phyloP scores from a whole-genome alignment of 2,888 invertebrate species.

The Bedellia somnulentella region DNA sequence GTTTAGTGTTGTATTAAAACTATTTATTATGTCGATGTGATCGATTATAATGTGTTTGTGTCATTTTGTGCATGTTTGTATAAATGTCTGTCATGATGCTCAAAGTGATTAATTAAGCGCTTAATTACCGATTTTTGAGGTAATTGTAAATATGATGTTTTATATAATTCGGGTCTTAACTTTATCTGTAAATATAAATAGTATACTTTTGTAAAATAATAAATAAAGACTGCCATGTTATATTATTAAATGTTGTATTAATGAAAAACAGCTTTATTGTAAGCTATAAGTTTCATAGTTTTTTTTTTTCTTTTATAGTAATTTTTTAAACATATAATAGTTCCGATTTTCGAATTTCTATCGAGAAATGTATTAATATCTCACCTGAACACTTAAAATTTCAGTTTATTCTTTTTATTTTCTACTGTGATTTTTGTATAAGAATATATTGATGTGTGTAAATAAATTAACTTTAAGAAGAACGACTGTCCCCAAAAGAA shows the following conservation, averaged over 20 bases:
- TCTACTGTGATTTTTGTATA: conserved; percentile 30
- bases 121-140: conserved; percentile 59
- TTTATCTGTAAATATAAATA: conserved; percentile 45
- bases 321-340: no score
- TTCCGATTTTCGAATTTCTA: not conserved
- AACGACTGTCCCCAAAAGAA: conserved; percentile 21
- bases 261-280: conserved; percentile 51
- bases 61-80: conserved; percentile 48
- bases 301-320: no score
- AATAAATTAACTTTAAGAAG: conserved; percentile 16
- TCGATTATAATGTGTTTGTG: conserved; percentile 23
- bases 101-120: conserved; percentile 57
- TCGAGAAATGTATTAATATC: not conserved
- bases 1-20: not conserved
- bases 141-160: conserved; percentile 48
- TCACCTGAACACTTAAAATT: not conserved
- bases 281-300: conserved; percentile 47
- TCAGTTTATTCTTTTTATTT: not conserved
- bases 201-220: conserved; percentile 40
- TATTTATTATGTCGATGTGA: conserved; percentile 48
- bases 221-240: conserved; percentile 58
- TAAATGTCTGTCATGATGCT: conserved; percentile 31
- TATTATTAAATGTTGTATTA: conserved; percentile 34
- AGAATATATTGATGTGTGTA: conserved; percentile 18
- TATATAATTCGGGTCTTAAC: conserved; percentile 36